Evolutionary conservation across 2,113 vertebrate genomes (phyloP), one percentile per base, ranked within the genome.

Genomic region (Phaethornis superciliosus): DNA sequence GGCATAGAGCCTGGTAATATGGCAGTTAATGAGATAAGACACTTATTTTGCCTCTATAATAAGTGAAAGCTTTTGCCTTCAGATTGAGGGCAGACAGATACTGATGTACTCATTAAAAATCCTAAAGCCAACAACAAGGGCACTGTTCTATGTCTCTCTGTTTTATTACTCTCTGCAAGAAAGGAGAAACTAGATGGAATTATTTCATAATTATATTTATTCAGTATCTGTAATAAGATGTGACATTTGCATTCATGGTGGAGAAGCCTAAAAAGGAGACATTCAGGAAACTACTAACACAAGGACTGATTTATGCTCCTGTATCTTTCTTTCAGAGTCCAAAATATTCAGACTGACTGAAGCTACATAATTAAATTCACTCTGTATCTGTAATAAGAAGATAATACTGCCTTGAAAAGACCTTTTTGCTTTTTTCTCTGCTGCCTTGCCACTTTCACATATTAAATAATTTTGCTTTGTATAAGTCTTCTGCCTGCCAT

Each of bases 11-110:
- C 96, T 97, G 69, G 87, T 95, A 97, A 97, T 97, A 94, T 94
- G 95, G 95, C 96, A 97, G 95, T 96, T 98, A 98, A 98, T 96
- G 97, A 97, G 97, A 96, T 96, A 96, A 96, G 96, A 96, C 88
- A 95, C 90, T 97, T 97, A 90, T 35, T 96, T 96, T 96, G 90
- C 86, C 79, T 96, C 85, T 89, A 60, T 91, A 97, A 96, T 97
- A 96, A 96, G 44, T 94, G 84, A 95, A 96, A 94, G 93, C 88
- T 97, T 96, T 91, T 95, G 90, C 94, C 90, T 97, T 95, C 90
- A 94, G 54, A 89, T 47, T 81, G 92, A 97, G 93, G 75, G 64
- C 75, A 91, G 85, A 65, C 69, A 93, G 85, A 91, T 67, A 90
- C 55, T 88, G 83, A 96, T 85, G 54, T 76, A 85, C 89, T 90